Base-by-base conservation (phyloP, 2,113 vertebrate genomes). In the Pantherophis guttatus region DNA sequence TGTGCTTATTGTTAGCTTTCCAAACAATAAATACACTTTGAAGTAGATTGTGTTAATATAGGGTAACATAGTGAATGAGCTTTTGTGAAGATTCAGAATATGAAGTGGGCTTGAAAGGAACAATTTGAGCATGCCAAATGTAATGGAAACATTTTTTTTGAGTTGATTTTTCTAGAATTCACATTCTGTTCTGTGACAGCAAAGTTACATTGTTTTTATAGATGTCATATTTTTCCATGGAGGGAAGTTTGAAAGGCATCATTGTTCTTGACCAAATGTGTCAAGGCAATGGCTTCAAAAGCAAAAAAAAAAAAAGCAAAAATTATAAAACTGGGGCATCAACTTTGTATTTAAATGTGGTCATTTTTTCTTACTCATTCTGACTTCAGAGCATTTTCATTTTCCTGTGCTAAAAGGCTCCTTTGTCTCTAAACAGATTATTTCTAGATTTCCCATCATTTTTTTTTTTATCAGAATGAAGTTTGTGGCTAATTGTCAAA, bases 51-150 rank as follows among this genome's bases (percentile, higher is more conserved):
- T 96, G 96, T 98, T 98, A 44, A 44, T 44, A 97, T 75, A 75
- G 70, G 33, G 33, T 39, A 81, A 21, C 70, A 96, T 55, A 44
- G 96, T 97, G 95, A 94, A 96, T 95, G 95, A 95, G 94, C 97
- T 98, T 98, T 98, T 98, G 97, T 97, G 89, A 95, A 96, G 96
- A 96, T 98, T 98, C 95, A 39, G 70, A 81, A 81, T 81, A 81
- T 97, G 95, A 95, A 97, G 96, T 94, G 96, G 87, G 91, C 98
- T 98, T 98, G 96, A 98, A 97, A 98, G 96, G 95, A 96, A 92
- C 48, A 94, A 95, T 95, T 90, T 65, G 89, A 94, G 59, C 87
- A 91, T 94, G 97, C 96, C 95, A 96, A 97, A 94, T 95, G 97
- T 96, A 97, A 96, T n/a, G 97, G 95, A 96, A 94, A 97, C 53